phyloP scores from a whole-genome alignment of 2,888 invertebrate genomes.

The Hemistola chrysoprasaria region DNA sequence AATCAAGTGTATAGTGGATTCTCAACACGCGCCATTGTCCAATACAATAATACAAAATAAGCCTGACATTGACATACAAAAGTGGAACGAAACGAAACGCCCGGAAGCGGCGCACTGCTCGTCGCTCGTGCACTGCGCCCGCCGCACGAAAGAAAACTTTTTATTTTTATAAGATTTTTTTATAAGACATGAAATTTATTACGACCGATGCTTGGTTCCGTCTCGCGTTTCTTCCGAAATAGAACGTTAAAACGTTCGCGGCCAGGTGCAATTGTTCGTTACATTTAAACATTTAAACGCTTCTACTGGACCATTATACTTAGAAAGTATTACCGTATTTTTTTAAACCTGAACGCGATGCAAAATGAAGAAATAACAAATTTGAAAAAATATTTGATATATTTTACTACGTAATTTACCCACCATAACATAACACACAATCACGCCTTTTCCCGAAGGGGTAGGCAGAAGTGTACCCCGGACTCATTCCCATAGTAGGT shows the following conservation, averaged over 20 bases:
- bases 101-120: constrained; percentile 7
- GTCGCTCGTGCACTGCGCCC: constrained; percentile 4
- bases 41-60: no score
- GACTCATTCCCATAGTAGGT: no score
- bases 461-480: no score
- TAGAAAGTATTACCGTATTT: no score
- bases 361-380: no score
- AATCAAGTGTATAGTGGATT: no score
- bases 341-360: no score
- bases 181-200: constrained; percentile 82
- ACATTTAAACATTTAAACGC: constrained; percentile 8
- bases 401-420: no score
- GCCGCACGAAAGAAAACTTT: constrained; percentile 71
- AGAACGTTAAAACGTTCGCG: constrained; percentile 60
- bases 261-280: constrained; percentile 17
- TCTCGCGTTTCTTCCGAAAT: constrained; percentile 75
- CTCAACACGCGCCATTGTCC: no score
- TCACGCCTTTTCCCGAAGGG: no score
- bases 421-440: no score
- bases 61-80: not conserved
- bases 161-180: constrained; percentile 80
- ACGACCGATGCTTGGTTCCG: constrained; percentile 75
- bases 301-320: not conserved
- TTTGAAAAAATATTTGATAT: no score
- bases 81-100: not conserved